Conservation (phyloP, 1,140 invertebrate species). For the Psilanteris sp. region DNA sequence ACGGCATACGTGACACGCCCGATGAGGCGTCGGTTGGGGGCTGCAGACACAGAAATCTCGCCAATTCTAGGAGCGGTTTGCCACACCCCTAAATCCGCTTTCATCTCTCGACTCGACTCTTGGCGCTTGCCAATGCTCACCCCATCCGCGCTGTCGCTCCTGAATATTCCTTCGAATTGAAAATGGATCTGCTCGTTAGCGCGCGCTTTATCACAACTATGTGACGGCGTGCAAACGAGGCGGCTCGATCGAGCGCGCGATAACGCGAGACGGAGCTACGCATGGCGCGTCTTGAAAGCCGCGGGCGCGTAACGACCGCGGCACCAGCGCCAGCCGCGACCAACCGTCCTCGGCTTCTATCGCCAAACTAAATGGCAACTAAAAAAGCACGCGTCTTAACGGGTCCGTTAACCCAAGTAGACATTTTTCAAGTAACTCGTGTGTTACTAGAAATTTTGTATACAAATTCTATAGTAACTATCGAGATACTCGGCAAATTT, state of each 20-base stretch:
- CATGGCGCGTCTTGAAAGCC: conserved; percentile 28
- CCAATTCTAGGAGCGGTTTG: conserved; percentile 76
- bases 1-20: conserved; percentile 78
- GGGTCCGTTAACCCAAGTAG: no score
- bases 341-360: no score
- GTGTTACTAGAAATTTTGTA: no score
- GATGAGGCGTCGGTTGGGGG: conserved; percentile 67
- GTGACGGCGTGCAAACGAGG: conserved; percentile 58
- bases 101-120: conserved; percentile 57
- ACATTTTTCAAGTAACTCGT: no score
- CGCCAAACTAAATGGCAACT: no score
- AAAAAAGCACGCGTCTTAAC: no score
- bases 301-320: conserved; percentile 24
- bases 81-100: conserved; percentile 70
- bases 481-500: no score
- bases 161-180: conserved; percentile 66
- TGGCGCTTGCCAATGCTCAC: conserved; percentile 50
- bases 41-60: conserved; percentile 78
- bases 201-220: conserved; percentile 56
- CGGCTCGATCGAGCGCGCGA: conserved; percentile 41
- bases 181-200: conserved; percentile 66
- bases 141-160: conserved; percentile 53
- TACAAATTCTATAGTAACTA: no score
- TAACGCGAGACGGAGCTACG: conserved; percentile 40
- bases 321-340: no score